Base-by-base conservation (phyloP, 2,113 vertebrate genomes). In the Panurus biarmicus region DNA sequence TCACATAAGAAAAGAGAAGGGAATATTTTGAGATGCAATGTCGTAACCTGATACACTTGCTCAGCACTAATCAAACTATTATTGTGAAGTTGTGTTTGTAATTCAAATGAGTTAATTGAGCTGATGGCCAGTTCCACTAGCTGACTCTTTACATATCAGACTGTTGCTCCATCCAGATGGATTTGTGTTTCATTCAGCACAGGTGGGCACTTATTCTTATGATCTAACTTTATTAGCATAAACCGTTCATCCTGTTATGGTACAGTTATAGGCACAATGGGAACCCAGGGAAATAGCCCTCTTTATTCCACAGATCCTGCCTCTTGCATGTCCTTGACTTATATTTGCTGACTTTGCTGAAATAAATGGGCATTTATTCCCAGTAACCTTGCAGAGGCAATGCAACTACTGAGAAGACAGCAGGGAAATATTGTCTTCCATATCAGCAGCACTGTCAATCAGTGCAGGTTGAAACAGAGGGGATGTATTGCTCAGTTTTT, bases 191-290 rank as follows among this genome's bases (percentile, higher is more conserved):
- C 87, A 84, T 75, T 90, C 82, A 90, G 91, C 94, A 95, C 95
- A 97, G 90, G 93, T 96, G 85, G 82, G 85, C 87, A 94, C 90
- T 95, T 94, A 95, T 85, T 96, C 91, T 93, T 85, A 91, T 88
- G 78, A 94, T 86, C 54, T 95, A 93, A 91, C 87, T 94, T 91
- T 91, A 94, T 95, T 95, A 97, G 90, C 90, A 96, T 97, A 95
- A 96, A 92, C 85, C 31, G 31, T 76, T 97, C 89, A 95, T 90
- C 93, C 79, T 90, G 4, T 95, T 90, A 96, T 35, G 65, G 60
- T 61, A 48, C 7, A 87, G 78, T 91, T 88, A 94, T 20, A 94
- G 90, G 82, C 93, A 95, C 90, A 94, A 91, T 81, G 85, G 90
- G 87, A 94, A 88, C 51, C 48, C 72, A 71, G 85, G 50, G 61